Evolutionary conservation across 92 coral and sea anemone species (phyloP), one percentile per base, ranked within the genome.

Genomic region (Desmophyllum pertusum): DNA sequence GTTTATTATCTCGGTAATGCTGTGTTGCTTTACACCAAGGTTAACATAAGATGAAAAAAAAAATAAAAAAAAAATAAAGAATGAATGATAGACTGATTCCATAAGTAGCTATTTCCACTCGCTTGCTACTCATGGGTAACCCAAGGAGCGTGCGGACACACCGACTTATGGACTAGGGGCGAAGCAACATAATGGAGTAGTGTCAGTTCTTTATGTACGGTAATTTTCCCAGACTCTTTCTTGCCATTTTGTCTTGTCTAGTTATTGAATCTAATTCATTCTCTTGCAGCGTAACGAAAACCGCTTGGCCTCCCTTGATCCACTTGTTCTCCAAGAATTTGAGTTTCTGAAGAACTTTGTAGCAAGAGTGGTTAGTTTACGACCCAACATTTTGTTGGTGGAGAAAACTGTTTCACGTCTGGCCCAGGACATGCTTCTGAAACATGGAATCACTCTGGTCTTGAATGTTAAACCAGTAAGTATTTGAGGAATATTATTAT

Each of bases 401-500:
- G 99, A 96, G 84, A 96, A 96, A 65, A 92, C 98, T 4, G 99
- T 96, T 53, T 94, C 99, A 18, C 92, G 99, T 14, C 78, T 96
- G 46, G 99, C 98, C 3, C 98, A 96, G 82, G 98, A 94, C 48
- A 94, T 94, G 98, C 83, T 96, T 77, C 76, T 96, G 10, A 73
- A 88, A 73, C 86, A 89, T 76, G 99, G 99, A 27, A 94, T 96
- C 30, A 92, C 99, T 23, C 91, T 96, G 2, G 98, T 93, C 6
- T 90, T 96, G 33, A 96, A 96, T 75, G 93, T 96, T 57, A 96
- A 96, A 76, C 95, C 93, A 92, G 99, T 96, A 80, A 78, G 93
- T 75, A 21, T 23, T 4, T 37, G 2, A 64, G 30, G 18, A 14
- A 29, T 10, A 5, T n/a, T 25, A 50, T 50, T 50, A 21, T 3